Percentiles rank a stretch among this genome's conserved stretches.
Conservation (phyloP, 2,888 invertebrate species). For the Oscheius sp. region DNA sequence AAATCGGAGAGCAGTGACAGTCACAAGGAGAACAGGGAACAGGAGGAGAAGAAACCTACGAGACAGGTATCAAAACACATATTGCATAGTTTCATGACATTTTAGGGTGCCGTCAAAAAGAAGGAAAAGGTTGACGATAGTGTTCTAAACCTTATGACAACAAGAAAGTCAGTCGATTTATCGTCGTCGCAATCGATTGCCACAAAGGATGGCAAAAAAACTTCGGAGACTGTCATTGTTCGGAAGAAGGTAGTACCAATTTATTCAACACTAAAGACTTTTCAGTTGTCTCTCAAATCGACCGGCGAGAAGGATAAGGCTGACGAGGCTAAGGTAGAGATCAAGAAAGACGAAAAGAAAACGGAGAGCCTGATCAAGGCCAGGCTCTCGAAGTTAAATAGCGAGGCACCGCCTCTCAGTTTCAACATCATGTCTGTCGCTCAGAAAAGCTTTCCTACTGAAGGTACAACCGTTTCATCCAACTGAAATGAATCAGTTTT, state of each 20-base stretch:
- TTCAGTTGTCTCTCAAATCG: conserved; percentile 3
- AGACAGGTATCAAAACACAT: conserved; percentile 37
- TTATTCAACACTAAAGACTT: neutral
- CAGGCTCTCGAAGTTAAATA: conserved; percentile 5
- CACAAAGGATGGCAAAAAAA: neutral
- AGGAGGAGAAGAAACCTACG: conserved; percentile 41
- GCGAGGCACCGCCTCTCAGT: conserved; percentile 14
- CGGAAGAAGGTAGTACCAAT: conserved; percentile 2
- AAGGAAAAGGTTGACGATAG: conserved; percentile 29
- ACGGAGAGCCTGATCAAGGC: conserved; percentile 13
- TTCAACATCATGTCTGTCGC: conserved; percentile 28
- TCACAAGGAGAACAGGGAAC: conserved; percentile 38
- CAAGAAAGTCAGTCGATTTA: conserved; percentile 15
- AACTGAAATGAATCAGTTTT: neutral
- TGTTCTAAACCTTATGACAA: conserved; percentile 6
- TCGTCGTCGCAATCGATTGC: neutral
- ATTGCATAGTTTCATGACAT: neutral
- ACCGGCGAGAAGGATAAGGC: conserved; percentile 13
- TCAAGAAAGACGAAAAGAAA: conserved; percentile 24
- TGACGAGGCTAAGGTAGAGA: neutral
- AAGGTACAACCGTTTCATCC: neutral
- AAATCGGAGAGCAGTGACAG: conserved; percentile 44
- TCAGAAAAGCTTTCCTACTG: neutral
- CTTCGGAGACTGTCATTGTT: conserved; percentile 1
- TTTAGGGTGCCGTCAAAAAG: conserved; percentile 48